A percentile compares a stretch with the other conserved stretches of the same genome.
These are phyloP conservation scores for Lota lota DNA, from an alignment of 2,113 vertebrate genomes.

Conservation along the genomic window DNA sequence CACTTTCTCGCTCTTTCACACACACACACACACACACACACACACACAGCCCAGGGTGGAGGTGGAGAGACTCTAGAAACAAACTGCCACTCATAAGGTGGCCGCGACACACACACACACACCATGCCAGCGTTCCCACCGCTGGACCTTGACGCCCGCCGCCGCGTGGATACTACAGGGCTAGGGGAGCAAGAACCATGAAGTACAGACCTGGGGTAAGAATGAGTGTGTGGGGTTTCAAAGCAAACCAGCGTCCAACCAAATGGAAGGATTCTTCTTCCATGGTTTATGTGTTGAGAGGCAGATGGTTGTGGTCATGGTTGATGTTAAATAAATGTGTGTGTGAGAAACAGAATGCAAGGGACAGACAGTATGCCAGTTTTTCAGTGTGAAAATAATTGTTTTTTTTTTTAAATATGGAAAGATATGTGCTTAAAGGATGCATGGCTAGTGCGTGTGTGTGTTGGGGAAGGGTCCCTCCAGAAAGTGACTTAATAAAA, in stretches of 20 bases:
- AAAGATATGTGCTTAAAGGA: background rate
- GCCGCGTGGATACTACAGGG: background rate
- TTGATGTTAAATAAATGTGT: background rate
- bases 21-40: conserved; percentile 17
- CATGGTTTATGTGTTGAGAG: background rate
- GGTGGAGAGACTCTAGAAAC: conserved; percentile 60
- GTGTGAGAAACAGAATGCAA: background rate
- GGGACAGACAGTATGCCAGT: background rate
- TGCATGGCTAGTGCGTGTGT: no score
- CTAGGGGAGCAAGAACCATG: conserved; percentile 37
- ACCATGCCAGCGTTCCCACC: conserved; percentile 32
- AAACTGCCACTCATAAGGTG: conserved; percentile 45
- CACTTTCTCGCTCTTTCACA: conserved; percentile 63
- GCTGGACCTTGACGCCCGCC: conserved; percentile 17
- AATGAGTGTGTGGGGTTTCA: background rate
- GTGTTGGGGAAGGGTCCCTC: background rate
- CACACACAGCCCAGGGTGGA: conserved; percentile 24
- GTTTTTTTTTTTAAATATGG: conserved; percentile 4
- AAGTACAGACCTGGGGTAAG: conserved; percentile 69
- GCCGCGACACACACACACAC: conserved; percentile 13
- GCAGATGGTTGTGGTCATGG: background rate
- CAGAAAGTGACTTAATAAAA: no score
- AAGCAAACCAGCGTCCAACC: no score
- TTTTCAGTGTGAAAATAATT: conserved; percentile 25
- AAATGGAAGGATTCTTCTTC: no score